A percentile compares a stretch with the other conserved stretches of the same genome.
Conservation (phyloP, 1,140 invertebrate genomes). For the Drosophila serrata region DNA sequence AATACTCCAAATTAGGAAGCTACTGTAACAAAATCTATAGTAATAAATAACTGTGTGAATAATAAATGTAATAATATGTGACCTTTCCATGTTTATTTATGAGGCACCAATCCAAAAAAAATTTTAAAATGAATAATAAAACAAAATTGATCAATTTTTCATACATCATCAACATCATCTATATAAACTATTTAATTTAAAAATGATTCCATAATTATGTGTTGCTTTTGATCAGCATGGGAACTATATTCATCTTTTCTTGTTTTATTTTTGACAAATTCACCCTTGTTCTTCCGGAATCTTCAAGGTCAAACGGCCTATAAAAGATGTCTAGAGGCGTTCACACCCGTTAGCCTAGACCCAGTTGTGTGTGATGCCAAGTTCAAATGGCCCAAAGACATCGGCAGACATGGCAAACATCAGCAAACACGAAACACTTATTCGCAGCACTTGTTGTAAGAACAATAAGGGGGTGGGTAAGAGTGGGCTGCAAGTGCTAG, state of each 20-base stretch:
- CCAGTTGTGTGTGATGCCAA: conserved; percentile 30
- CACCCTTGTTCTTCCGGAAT: neutral
- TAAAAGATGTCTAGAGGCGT: conserved; percentile 3
- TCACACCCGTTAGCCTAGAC: conserved; percentile 39
- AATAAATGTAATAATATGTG: too few relatives aligned
- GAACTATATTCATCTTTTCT: neutral
- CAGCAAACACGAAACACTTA: conserved; percentile 44
- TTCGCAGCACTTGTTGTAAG: conserved; percentile 43
- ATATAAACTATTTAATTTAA: neutral
- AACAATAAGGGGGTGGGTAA: conserved; percentile 1
- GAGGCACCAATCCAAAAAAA: neutral
- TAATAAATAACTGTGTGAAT: too few relatives aligned
- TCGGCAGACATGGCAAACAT: conserved; percentile 29
- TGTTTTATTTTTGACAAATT: neutral
- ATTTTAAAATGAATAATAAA: neutral
- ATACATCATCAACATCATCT: neutral
- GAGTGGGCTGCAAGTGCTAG: conserved; percentile 6
- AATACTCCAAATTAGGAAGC: neutral
- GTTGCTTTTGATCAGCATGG: neutral
- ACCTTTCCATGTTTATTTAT: neutral
- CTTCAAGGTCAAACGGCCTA: conserved; percentile 20
- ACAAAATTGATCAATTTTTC: neutral
- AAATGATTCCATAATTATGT: too few relatives aligned
- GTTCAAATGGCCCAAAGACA: conserved; percentile 34
- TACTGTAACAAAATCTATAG: too few relatives aligned